A percentile compares a stretch with the other conserved stretches of the same genome.
These are phyloP conservation scores for Ceratina japonica DNA, from an alignment of 1,140 invertebrate genomes.

Conservation along the genomic window DNA sequence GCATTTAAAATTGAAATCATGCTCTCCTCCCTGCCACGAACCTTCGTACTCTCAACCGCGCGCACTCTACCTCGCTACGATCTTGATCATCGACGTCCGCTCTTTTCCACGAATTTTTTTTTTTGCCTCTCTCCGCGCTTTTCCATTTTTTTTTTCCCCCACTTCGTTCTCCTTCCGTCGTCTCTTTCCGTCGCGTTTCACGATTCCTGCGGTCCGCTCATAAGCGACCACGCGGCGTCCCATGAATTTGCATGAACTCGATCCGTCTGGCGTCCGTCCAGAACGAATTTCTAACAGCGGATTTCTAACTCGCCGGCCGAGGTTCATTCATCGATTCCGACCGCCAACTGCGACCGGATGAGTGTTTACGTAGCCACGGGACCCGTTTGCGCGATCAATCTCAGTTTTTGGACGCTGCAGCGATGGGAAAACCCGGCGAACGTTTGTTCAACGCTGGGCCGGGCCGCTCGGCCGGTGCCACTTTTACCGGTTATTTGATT, in stretches of 20 bases:
- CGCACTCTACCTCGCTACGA: conserved; percentile 36
- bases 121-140: not conserved
- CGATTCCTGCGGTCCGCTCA: conserved; percentile 20
- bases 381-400: not conserved
- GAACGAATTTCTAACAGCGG: conserved; percentile 58
- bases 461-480: not conserved
- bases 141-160: not conserved
- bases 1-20: conserved; percentile 68
- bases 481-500: conserved; percentile 1
- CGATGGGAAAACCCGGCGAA: not conserved
- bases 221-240: conserved; percentile 28
- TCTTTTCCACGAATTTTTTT: not conserved
- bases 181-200: conserved; percentile 3
- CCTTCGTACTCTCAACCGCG: conserved; percentile 14
- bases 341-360: not conserved
- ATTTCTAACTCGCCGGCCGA: conserved; percentile 24
- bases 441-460: not conserved
- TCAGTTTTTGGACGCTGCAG: not conserved
- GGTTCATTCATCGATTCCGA: conserved; percentile 52
- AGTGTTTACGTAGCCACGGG: conserved; percentile 21
- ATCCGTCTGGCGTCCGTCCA: conserved; percentile 54
- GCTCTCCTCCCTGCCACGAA: not conserved
- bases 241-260: conserved; percentile 64
- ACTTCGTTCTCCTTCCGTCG: not conserved
- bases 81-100: conserved; percentile 61